Evolutionary conservation across 2,797 vertebrate species (phyloP).

Genomic region (Lagorchestes hirsutus): DNA sequence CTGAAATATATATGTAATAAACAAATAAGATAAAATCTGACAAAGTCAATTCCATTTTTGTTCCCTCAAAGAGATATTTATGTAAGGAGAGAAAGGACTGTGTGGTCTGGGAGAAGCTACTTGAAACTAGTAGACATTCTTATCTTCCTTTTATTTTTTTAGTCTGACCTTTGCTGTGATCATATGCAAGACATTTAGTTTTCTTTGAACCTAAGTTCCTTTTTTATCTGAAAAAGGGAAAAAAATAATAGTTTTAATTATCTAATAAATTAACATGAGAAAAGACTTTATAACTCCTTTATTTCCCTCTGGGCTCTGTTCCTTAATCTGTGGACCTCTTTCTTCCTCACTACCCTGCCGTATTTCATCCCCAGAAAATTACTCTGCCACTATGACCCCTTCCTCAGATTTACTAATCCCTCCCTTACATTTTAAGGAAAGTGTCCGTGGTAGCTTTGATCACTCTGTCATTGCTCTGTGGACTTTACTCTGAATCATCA

Average conservation of each 20-base stretch:
- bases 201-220: neutral
- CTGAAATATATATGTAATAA: neutral
- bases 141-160: neutral
- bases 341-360: neutral
- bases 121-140: neutral
- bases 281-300: neutral
- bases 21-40: neutral
- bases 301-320: neutral
- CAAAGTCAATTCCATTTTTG: neutral
- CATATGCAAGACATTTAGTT: neutral
- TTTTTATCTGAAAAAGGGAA: neutral
- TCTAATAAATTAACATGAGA: neutral
- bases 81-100: neutral
- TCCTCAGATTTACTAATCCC: neutral
- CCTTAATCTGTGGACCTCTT: neutral
- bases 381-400: neutral
- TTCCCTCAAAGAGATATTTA: no score
- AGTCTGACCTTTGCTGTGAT: neutral
- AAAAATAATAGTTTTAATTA: neutral
- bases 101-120: neutral
- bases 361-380: neutral
- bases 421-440: neutral
- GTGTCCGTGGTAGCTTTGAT: neutral
- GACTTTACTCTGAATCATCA: neutral
- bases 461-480: neutral